Evolutionary conservation across 2,113 vertebrate species (phyloP), one percentile per base, ranked within the genome.

Genomic region (Baryphthengus martii): DNA sequence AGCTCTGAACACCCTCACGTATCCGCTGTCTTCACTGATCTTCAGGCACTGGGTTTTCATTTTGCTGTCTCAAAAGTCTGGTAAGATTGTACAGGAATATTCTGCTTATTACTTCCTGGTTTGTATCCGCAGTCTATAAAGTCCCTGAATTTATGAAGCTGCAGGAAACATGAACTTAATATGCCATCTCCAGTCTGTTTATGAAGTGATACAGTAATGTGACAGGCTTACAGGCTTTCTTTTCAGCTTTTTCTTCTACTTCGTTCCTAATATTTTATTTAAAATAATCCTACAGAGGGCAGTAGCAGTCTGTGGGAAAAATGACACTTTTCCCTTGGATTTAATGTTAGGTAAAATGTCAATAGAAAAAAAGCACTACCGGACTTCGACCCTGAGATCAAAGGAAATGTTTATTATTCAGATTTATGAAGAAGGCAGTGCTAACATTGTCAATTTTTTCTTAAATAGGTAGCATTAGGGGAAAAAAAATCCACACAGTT

Each of bases 231-330:
- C 5, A 3, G 11, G 7, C 20, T 65, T 95, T n/a, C 14, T 37
- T 79, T 62, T 40, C 17, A 13, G 10, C 24, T 73, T 73, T 45
- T 73, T 15, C 33, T 81, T 66, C 17, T 33, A 2, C 45, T 85
- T 75, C 56, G 12, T 75, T 70, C 79, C 58, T 84, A 40, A 33
- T 63, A 58, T 40, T 87, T 85, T 55, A 42, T 39, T 84, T 70
- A 25, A 82, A 74, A 78, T 72, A 89, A 65, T 84, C 96, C 96
- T 96, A 91, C 75, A 97, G 96, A 87, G 95, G 96, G 97, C 96
- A 95, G 95, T 53, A 97, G 86, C 91, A 40, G 11, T 40, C 95
- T 91, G 31, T 76, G 39, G 67, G 80, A 53, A 95, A 76, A 91
- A 73, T 12, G 8, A 10, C 20, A 3, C 31, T 59, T 88, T 66